Conservation (phyloP, 2,797 vertebrate genomes). For the Enteromius viviparus region DNA sequence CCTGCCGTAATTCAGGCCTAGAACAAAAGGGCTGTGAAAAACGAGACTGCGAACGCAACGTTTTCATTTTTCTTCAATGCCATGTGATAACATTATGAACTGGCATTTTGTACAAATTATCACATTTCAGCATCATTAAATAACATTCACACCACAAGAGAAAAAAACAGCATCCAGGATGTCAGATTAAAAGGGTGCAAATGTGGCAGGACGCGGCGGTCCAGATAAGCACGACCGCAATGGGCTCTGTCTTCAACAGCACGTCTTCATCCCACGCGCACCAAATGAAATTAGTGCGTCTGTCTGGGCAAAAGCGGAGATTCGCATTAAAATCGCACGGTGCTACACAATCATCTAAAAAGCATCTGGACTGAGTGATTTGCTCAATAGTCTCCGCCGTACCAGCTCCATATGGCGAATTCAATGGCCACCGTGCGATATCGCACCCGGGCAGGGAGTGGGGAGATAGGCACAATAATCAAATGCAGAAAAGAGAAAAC, state of each 20-base stretch:
- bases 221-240: conserved; percentile 42
- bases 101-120: conserved; percentile 36
- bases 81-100: conserved; percentile 42
- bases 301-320: conserved; percentile 53
- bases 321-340: conserved; percentile 66
- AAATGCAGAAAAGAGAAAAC: conserved; percentile 44
- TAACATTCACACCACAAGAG: conserved; percentile 15
- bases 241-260: conserved; percentile 18
- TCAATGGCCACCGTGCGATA: conserved; percentile 42
- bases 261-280: conserved; percentile 58
- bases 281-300: conserved; percentile 65
- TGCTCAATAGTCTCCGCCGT: conserved; percentile 25
- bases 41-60: conserved; percentile 24
- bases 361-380: conserved; percentile 58
- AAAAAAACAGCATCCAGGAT: conserved; percentile 27
- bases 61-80: conserved; percentile 46
- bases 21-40: conserved; percentile 71
- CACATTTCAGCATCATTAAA: conserved; percentile 45
- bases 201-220: conserved; percentile 41
- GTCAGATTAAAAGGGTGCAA: conserved; percentile 66
- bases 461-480: conserved; percentile 37
- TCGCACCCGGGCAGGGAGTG: conserved; percentile 48
- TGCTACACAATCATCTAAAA: conserved; percentile 61
- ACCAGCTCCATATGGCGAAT: conserved; percentile 37
- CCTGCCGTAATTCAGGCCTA: conserved; percentile 64